A percentile compares a stretch with the other conserved stretches of the same genome.
Conservation (phyloP, 2,797 vertebrate genomes). For the Lepilemur ruficaudatus region DNA sequence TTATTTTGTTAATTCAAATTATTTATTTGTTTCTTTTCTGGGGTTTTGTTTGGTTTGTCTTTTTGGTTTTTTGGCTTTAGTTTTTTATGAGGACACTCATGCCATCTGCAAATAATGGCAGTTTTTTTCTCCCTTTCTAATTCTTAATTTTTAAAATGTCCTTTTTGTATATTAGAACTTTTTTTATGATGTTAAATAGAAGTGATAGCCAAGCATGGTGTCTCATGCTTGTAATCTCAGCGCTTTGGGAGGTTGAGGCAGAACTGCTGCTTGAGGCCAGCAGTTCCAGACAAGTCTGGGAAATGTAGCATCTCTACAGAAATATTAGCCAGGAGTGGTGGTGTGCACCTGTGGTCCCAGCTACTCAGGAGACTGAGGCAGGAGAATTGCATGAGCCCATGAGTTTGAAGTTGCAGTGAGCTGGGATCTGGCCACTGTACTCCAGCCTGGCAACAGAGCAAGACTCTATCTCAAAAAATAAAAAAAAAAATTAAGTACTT, state of each 20-base stretch:
- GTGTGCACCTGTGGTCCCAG: no score
- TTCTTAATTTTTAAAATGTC: background rate
- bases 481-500: no score
- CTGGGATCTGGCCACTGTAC: background rate
- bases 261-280: background rate
- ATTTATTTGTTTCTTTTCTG: background rate
- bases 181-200: background rate
- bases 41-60: background rate
- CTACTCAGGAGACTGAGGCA: no score
- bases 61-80: background rate
- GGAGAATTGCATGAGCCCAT: background rate
- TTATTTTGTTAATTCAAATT: background rate
- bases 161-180: background rate
- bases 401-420: background rate
- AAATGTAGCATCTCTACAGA: background rate
- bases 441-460: no score
- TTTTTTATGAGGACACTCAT: background rate
- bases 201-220: background rate
- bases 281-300: no score
- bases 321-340: background rate
- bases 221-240: background rate
- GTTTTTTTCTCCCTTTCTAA: background rate
- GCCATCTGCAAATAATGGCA: background rate
- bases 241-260: background rate
- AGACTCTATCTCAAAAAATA: background rate